A percentile compares a stretch with the other conserved stretches of the same genome.
Evolutionary conservation across 2,888 invertebrate genomes (phyloP).

Genomic region (Melanophora roralis): DNA sequence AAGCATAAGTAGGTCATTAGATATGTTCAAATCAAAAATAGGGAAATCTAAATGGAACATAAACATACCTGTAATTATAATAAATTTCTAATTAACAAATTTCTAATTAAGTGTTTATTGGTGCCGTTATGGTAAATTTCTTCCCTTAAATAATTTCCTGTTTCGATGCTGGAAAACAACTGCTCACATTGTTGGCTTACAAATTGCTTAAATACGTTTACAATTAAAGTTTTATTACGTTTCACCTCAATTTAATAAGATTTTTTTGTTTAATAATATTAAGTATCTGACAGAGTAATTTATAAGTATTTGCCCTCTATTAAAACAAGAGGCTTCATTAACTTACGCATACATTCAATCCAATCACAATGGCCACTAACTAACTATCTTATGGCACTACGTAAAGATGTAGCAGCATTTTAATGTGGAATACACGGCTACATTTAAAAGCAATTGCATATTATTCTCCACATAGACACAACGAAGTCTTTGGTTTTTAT

Average conservation of each 20-base stretch:
- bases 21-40: no score
- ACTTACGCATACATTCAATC: slow-evolving; percentile 26
- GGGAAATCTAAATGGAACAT: no score
- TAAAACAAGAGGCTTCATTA: slow-evolving; percentile 31
- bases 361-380: slow-evolving; percentile 10
- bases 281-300: slow-evolving; percentile 22
- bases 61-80: background rate
- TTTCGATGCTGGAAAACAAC: background rate
- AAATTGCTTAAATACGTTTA: slow-evolving; percentile 14
- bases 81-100: background rate
- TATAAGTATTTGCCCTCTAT: slow-evolving; percentile 17
- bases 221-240: background rate
- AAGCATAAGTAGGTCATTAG: no score
- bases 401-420: background rate
- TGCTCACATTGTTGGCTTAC: background rate
- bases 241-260: slow-evolving; percentile 8
- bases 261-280: slow-evolving; percentile 30
- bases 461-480: background rate
- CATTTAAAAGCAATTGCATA: background rate
- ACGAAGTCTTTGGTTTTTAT: background rate
- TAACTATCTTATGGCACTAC: background rate
- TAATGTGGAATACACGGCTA: background rate
- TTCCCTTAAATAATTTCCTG: background rate
- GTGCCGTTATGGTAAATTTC: background rate
- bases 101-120: background rate